Evolutionary conservation across 2,113 vertebrate species (phyloP), one percentile per base, ranked within the genome.

Genomic region (Stigmatopora argus): DNA sequence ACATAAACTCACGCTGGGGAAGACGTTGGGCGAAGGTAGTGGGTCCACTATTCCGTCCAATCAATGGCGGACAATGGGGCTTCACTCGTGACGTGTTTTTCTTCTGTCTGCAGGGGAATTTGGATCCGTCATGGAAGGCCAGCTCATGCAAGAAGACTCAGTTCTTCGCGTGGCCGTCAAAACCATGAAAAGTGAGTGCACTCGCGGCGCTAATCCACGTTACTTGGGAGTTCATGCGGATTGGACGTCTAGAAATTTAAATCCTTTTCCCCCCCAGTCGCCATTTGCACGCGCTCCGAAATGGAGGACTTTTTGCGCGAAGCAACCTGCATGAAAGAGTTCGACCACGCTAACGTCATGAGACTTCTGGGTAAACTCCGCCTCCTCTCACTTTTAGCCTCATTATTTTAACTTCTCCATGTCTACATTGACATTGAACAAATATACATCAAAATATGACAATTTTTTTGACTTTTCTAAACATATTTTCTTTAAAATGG

Each of bases 291-390:
- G 0, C 92, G 94, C 48, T 91, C 92, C 0, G 95, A 97, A 77
- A 93, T 97, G 93, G 95, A 97, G 64, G 94, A 97, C 38, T 97
- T 97, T 69, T 90, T 97, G 23, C 90, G 93, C 0, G 95, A 97
- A 65, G 95, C 95, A 0, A 93, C 94, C 55, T 96, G 95, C 78
- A 97, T 97, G 94, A 97, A 95, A 65, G 95, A 97, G 84, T 97
- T 97, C 0, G 95, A 97, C 83, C 95, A 97, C 71, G 84, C 90
- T 62, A 97, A 97, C 0, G 94, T 97, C 78, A 96, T 97, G 94
- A 91, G 92, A 77, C 92, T 97, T 31, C 86, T 97, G 0, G 95
- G 95, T 96, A 72, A 85, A 66, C 52, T 1, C 35, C 5, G n/a
- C 15, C 35, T 44, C 35, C 0, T 5, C 6, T 7, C 35, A 8